Percentiles rank a stretch among this genome's conserved stretches.
Conservation (phyloP, 2,797 vertebrate genomes). For the Eospalax fontanierii region DNA sequence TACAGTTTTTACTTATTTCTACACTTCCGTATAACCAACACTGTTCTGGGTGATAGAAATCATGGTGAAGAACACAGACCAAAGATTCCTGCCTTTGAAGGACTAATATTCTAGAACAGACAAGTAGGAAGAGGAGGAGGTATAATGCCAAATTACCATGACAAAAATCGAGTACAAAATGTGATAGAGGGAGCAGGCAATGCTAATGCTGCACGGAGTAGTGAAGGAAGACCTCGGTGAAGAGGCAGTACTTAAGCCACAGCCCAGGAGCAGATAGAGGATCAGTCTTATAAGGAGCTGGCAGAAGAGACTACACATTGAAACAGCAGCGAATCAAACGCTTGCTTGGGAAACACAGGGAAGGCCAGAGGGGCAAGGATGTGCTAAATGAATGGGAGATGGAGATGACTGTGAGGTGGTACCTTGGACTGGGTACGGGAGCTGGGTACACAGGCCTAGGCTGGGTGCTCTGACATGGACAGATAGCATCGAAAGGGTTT, state of each 20-base stretch:
- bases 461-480: neutral
- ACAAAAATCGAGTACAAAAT: constrained; percentile 8
- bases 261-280: neutral
- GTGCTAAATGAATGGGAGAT: neutral
- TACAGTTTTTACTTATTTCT: neutral
- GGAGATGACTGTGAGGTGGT: neutral
- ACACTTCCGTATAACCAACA: neutral
- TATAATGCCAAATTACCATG: neutral
- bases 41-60: neutral
- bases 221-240: neutral
- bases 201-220: neutral
- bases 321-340: neutral
- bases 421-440: neutral
- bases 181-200: neutral
- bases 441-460: neutral
- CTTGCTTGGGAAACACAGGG: neutral
- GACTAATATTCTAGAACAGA: neutral
- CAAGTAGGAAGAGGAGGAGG: neutral
- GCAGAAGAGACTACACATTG: neutral
- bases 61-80: neutral
- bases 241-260: neutral
- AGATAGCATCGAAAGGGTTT: neutral
- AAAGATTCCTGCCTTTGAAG: neutral
- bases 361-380: neutral
- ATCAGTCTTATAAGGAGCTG: neutral